Percentiles rank a stretch among this genome's conserved stretches.
Evolutionary conservation across 2,797 vertebrate species (phyloP).

Genomic region (Hippopotamyrus pictus): DNA sequence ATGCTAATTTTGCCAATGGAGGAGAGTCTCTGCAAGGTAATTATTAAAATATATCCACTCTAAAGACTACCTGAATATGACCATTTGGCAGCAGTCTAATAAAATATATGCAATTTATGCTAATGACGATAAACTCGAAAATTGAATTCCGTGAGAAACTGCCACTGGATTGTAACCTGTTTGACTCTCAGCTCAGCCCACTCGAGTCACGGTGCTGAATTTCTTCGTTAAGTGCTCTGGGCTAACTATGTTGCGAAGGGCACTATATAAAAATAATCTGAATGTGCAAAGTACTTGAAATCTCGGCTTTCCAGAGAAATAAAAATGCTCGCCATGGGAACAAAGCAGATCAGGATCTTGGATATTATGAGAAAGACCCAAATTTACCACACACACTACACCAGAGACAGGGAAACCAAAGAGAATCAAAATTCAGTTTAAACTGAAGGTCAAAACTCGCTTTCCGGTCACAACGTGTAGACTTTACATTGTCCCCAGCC

Average conservation of each 20-base stretch:
- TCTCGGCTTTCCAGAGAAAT: not conserved
- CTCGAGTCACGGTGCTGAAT: not conserved
- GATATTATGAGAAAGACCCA: not conserved
- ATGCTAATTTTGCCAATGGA: not conserved
- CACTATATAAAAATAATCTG: not conserved
- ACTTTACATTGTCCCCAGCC: not conserved
- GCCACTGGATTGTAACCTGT: not conserved
- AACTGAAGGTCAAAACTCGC: no score
- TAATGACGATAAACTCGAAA: not conserved
- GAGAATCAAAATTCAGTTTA: not conserved
- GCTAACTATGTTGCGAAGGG: not conserved
- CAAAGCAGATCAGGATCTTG: conserved; percentile 33
- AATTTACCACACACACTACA: not conserved
- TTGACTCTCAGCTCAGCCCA: not conserved
- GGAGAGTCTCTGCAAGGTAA: not conserved
- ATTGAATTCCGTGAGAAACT: not conserved
- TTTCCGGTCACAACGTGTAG: not conserved
- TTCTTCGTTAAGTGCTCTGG: not conserved
- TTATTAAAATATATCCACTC: conserved; percentile 12
- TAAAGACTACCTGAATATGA: not conserved
- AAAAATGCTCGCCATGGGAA: conserved; percentile 37
- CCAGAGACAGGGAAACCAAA: not conserved
- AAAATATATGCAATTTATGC: not conserved
- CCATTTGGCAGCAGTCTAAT: not conserved
- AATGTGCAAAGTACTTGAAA: not conserved